A percentile compares a stretch with the other conserved stretches of the same genome.
phyloP scores from a whole-genome alignment of 2,888 invertebrate genomes.

The Apamea sordens region DNA sequence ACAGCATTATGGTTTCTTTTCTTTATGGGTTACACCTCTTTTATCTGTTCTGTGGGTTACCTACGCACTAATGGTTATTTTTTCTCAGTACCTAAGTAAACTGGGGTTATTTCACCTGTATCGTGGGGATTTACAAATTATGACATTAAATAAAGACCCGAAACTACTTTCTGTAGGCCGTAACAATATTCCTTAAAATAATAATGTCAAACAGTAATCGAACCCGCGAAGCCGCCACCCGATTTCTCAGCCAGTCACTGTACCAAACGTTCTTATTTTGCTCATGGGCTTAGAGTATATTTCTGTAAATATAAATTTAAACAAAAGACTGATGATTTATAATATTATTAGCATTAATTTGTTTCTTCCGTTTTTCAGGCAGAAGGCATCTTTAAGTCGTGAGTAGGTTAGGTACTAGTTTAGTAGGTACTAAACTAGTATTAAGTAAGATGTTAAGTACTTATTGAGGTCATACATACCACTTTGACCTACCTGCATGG shows the following conservation, averaged over 20 bases:
- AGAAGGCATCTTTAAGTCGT: not conserved
- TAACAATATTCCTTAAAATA: not conserved
- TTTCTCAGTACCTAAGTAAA: not conserved
- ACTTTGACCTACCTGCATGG: slow-evolving; percentile 43
- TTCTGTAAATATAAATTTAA: not conserved
- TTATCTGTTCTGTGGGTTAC: too few species aligned
- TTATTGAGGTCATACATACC: slow-evolving; percentile 39
- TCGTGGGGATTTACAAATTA: not conserved
- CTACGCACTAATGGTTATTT: too few species aligned
- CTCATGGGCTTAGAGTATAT: not conserved
- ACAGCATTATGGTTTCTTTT: not conserved
- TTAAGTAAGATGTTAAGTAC: slow-evolving; percentile 10
- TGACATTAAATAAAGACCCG: not conserved
- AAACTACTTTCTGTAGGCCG: not conserved
- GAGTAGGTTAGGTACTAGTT: not conserved
- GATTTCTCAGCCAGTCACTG: not conserved
- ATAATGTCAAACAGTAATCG: not conserved
- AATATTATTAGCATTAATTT: not conserved
- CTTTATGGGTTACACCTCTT: not conserved
- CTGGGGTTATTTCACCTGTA: not conserved
- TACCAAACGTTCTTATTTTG: slow-evolving; percentile 1
- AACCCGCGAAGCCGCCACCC: not conserved
- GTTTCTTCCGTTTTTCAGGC: not conserved
- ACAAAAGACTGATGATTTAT: not conserved
- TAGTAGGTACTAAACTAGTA: not conserved